Percentiles rank a stretch among this genome's conserved stretches.
phyloP scores from a whole-genome alignment of 2,888 invertebrate species.

The Lasioglossum oenotherae region DNA sequence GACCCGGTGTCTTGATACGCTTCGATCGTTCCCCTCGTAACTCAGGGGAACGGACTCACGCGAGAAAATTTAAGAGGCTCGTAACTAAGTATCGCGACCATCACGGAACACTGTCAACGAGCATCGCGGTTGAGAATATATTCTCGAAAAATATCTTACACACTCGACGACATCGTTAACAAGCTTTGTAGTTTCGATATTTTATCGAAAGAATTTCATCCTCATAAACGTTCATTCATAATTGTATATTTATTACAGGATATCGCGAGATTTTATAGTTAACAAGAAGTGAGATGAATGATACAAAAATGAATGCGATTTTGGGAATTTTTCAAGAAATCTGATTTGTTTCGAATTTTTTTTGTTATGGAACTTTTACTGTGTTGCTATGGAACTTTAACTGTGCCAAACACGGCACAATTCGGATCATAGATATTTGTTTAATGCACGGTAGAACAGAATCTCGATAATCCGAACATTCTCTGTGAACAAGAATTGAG shows the following conservation, averaged over 20 bases:
- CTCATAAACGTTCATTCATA: neutral
- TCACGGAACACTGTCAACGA: neutral
- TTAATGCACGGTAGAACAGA: neutral
- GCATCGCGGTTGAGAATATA: neutral
- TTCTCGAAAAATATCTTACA: neutral
- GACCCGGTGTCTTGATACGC: conserved; percentile 22
- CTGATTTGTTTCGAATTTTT: neutral
- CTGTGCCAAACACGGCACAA: neutral
- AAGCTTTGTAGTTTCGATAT: neutral
- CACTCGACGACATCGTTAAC: neutral
- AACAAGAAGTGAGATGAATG: neutral
- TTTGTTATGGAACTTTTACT: neutral
- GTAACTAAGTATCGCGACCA: neutral
- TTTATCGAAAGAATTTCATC: neutral
- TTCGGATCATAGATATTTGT: neutral
- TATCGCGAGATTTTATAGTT: neutral
- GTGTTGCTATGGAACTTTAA: neutral
- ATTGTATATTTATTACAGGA: neutral
- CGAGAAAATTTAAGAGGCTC: conserved; percentile 52
- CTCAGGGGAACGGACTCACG: conserved; percentile 25
- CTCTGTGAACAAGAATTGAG: too few species aligned
- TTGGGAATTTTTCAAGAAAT: neutral
- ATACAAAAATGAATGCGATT: neutral
- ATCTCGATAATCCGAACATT: neutral
- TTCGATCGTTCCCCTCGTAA: conserved; percentile 31